Percentiles rank a stretch among this genome's conserved stretches.
Conservation (phyloP, 2,113 vertebrate species). For the Thomomys bottae region DNA sequence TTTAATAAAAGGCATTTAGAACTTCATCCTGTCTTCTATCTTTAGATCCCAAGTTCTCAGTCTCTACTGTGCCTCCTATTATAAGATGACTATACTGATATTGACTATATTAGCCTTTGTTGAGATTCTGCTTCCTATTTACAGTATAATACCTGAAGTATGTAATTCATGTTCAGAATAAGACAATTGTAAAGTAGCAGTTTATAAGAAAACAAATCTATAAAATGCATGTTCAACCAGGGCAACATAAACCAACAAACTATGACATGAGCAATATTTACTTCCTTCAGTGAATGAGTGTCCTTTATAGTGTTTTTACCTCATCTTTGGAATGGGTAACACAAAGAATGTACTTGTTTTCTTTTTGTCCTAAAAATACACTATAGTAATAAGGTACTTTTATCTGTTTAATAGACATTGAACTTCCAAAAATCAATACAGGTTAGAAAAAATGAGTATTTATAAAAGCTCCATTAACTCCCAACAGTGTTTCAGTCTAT, state of each 20-base stretch:
- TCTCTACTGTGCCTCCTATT: background rate
- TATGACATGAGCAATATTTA: constrained; percentile 16
- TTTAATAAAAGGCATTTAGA: constrained; percentile 37
- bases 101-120: background rate
- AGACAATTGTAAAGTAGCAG: background rate
- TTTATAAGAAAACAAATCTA: constrained; percentile 16
- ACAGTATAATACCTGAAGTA: background rate
- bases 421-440: background rate
- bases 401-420: background rate
- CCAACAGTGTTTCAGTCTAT: too few relatives aligned
- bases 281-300: background rate
- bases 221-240: constrained; percentile 12
- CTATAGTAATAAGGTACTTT: background rate
- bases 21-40: constrained; percentile 7
- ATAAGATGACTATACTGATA: background rate
- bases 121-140: constrained; percentile 32
- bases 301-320: background rate
- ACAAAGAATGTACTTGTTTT: background rate
- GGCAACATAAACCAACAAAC: constrained; percentile 23
- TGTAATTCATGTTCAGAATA: background rate
- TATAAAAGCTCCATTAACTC: too few relatives aligned
- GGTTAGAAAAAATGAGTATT: background rate
- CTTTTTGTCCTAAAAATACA: background rate
- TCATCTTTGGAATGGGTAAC: background rate
- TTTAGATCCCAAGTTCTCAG: constrained; percentile 16